Conservation (phyloP, 2,113 vertebrate genomes). For the Clarias macrocephalus region DNA sequence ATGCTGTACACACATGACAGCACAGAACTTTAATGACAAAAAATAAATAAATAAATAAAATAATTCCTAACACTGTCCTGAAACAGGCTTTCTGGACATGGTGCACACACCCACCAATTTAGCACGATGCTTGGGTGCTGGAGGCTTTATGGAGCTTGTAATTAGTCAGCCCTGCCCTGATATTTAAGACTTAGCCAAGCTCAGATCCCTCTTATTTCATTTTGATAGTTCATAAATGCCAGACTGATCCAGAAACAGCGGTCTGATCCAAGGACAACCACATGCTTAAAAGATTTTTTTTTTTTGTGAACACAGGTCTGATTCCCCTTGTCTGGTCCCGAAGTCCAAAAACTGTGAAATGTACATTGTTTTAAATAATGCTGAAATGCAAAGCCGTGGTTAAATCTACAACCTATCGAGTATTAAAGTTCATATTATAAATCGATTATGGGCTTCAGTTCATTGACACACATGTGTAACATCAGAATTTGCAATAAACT, state of each 20-base stretch:
- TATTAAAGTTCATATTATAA: background rate
- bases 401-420: background rate
- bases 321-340: background rate
- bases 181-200: background rate
- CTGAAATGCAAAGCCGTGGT: background rate
- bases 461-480: background rate
- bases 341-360: constrained; percentile 21
- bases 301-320: background rate
- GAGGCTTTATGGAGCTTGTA: constrained; percentile 27
- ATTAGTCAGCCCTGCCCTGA: background rate
- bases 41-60: too few species aligned
- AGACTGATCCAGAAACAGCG: background rate
- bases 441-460: background rate
- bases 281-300: background rate
- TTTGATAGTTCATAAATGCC: background rate
- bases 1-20: constrained; percentile 37
- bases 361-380: background rate
- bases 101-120: constrained; percentile 15
- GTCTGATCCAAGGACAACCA: background rate
- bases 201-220: background rate
- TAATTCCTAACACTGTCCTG: background rate
- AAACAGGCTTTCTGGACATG: background rate
- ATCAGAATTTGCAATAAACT: background rate
- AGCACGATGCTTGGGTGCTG: background rate
- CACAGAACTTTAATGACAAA: background rate